Evolutionary conservation across 2,113 vertebrate genomes (phyloP).

Genomic region (Cephalophus harveyi): DNA sequence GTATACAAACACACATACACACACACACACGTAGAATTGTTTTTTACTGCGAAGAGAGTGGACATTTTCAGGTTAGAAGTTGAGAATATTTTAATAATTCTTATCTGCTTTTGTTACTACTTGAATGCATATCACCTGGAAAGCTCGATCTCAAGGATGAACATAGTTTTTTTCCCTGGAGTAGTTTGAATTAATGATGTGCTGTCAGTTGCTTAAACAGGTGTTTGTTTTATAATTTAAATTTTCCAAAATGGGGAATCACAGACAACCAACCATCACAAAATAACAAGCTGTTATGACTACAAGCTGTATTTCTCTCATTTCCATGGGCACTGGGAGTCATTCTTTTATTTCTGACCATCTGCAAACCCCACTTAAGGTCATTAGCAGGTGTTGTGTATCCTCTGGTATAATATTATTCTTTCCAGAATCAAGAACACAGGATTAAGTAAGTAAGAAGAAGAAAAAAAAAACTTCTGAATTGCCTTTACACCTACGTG

Average conservation of each 20-base stretch:
- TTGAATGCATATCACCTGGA: not conserved
- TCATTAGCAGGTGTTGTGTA: not conserved
- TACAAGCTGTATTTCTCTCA: not conserved
- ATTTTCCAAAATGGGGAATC: not conserved
- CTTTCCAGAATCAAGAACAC: not conserved
- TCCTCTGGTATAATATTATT: not conserved
- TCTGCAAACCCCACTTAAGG: conserved; percentile 4
- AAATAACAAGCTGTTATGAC: not conserved
- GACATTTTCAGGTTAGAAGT: not conserved
- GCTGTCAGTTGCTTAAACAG: not conserved
- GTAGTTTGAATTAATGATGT: conserved; percentile 16
- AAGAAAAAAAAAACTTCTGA: not conserved
- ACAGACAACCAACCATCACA: not conserved
- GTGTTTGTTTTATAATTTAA: conserved; percentile 9
- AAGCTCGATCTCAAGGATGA: not conserved
- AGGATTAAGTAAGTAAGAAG: not conserved
- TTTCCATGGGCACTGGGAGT: not conserved
- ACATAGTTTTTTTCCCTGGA: not conserved
- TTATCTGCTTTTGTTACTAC: not conserved
- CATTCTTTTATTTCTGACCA: not conserved
- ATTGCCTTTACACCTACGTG: rapidly evolving
- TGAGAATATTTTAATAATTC: not conserved
- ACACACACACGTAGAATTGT: not conserved
- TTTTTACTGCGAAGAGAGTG: not conserved
- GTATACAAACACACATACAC: no score